These are phyloP conservation scores for Gopherus evgoodei DNA, from an alignment of 2,113 vertebrate species.

Conservation along the genomic window DNA sequence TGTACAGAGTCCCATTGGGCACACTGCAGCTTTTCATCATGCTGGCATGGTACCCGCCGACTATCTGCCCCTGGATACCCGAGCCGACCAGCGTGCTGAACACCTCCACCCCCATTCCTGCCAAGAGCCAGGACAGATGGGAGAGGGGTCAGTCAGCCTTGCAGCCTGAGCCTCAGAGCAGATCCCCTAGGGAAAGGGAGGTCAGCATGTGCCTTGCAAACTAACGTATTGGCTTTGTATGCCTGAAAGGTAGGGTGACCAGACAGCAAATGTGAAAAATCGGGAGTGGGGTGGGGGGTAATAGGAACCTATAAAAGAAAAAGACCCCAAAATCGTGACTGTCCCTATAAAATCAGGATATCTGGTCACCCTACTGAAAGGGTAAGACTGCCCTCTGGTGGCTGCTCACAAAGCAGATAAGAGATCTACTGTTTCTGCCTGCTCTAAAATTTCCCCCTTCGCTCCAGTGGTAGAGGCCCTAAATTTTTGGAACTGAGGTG, in stretches of 20 bases:
- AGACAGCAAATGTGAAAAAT: no score
- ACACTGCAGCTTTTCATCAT: conserved; percentile 64
- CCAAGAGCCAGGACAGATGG: not conserved
- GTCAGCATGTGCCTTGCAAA: not conserved
- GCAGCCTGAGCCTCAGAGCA: not conserved
- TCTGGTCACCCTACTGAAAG: no score
- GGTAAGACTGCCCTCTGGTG: not conserved
- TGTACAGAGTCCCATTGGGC: conserved; percentile 3
- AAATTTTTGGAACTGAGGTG: not conserved
- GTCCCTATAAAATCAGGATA: no score
- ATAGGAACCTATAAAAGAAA: no score
- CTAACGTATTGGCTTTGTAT: not conserved
- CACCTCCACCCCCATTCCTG: conserved; percentile 84
- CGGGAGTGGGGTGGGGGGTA: no score
- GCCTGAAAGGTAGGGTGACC: not conserved
- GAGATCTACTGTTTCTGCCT: not conserved
- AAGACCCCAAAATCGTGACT: no score
- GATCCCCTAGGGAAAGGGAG: not conserved
- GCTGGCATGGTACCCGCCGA: conserved; percentile 75
- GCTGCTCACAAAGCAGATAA: not conserved
- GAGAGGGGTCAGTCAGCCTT: not conserved
- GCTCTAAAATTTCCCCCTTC: not conserved
- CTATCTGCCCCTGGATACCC: conserved; percentile 81
- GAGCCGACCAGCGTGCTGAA: conserved; percentile 80
- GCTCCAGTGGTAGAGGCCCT: not conserved